Percentiles rank a stretch among this genome's conserved stretches.
Conservation (phyloP, 2,888 invertebrate species). For the Liopterus haemorrhoidalis region DNA sequence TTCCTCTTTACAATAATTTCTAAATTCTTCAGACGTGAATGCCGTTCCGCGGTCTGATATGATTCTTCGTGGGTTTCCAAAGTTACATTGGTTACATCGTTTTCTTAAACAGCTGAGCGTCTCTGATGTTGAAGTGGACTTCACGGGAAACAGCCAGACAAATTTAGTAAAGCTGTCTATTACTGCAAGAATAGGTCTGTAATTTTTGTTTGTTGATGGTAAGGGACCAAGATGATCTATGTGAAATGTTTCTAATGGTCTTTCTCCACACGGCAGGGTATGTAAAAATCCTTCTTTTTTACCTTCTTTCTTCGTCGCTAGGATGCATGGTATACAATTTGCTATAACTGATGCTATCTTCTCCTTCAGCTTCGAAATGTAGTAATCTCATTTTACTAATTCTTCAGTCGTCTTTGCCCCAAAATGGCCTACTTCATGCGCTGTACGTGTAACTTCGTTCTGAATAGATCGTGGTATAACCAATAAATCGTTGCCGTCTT, state of each 20-base stretch:
- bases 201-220: slow-evolving; percentile 35
- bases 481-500: slow-evolving; percentile 7
- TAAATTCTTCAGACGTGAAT: slow-evolving; percentile 38
- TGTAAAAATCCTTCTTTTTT: slow-evolving; percentile 4
- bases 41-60: slow-evolving; percentile 40
- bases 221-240: slow-evolving; percentile 9
- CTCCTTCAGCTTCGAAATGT: no score
- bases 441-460: no score
- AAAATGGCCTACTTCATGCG: no score
- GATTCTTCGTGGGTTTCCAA: slow-evolving; percentile 40
- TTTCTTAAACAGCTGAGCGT: slow-evolving; percentile 34
- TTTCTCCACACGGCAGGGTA: slow-evolving; percentile 3
- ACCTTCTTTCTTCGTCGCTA: no score
- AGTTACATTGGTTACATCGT: slow-evolving; percentile 34
- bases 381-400: no score
- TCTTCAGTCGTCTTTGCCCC: no score
- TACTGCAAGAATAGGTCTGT: slow-evolving; percentile 39
- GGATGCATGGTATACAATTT: no score
- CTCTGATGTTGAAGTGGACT: slow-evolving; percentile 35
- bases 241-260: slow-evolving; percentile 6
- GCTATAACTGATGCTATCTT: no score
- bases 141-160: slow-evolving; percentile 39
- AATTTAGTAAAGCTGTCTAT: slow-evolving; percentile 41
- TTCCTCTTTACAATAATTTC: slow-evolving; percentile 38
- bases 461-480: slow-evolving; percentile 6